Percentiles rank a stretch among this genome's conserved stretches.
These are phyloP conservation scores for Pseudotriccus pelzelni DNA, from an alignment of 2,797 vertebrate species.

Conservation along the genomic window DNA sequence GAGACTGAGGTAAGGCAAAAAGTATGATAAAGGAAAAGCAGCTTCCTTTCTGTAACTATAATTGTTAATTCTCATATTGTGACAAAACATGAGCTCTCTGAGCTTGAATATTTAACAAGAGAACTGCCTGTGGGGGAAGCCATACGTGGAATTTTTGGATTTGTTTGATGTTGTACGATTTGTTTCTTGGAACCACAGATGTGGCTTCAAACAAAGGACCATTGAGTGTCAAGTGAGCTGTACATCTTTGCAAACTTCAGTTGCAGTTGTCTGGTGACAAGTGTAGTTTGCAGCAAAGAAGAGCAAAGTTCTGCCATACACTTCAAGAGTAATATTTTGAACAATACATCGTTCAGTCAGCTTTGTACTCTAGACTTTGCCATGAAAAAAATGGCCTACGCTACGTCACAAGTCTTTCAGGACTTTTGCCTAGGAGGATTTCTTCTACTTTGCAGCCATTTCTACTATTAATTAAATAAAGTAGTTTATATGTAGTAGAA, in stretches of 20 bases:
- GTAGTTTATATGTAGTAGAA: not conserved
- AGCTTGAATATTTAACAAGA: not conserved
- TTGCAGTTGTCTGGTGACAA: not conserved
- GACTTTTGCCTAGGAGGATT: not conserved
- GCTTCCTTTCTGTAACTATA: not conserved
- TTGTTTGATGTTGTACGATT: not conserved
- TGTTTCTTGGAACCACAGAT: not conserved
- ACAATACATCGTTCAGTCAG: not conserved
- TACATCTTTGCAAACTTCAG: not conserved
- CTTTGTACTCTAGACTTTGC: not conserved
- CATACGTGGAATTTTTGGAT: not conserved
- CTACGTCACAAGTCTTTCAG: not conserved
- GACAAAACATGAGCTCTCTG: not conserved
- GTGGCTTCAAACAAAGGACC: not conserved
- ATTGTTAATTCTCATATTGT: not conserved
- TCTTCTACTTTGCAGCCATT: not conserved
- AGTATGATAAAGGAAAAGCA: not conserved
- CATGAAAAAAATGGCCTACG: not conserved
- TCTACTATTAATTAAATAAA: not conserved
- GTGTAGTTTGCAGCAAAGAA: not conserved
- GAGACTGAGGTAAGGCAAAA: not conserved
- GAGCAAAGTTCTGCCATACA: not conserved
- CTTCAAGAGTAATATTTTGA: not conserved
- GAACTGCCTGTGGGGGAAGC: not conserved
- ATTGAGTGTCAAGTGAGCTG: not conserved